phyloP scores from a whole-genome alignment of 2,797 vertebrate species.

The Gymnopithys bicolor region DNA sequence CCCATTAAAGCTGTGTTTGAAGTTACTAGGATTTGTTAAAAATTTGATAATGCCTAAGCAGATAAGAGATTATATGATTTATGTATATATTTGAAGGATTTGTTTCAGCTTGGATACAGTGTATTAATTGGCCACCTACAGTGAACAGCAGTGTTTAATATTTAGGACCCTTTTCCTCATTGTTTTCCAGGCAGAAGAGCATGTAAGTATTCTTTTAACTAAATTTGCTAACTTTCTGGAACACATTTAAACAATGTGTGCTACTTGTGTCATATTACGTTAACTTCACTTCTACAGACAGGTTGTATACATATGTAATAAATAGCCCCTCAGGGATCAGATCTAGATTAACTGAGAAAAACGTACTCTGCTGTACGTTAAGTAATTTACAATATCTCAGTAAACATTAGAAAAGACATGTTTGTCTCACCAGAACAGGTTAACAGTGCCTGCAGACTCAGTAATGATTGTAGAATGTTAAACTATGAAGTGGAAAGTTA shows the following conservation, averaged over 20 bases:
- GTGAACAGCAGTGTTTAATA: conserved; percentile 81
- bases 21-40: conserved; percentile 85
- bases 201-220: conserved; percentile 75
- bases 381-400: conserved; percentile 79
- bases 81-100: conserved; percentile 83
- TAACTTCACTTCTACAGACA: conserved; percentile 82
- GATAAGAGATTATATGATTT: conserved; percentile 86
- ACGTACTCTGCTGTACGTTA: conserved; percentile 70
- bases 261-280: conserved; percentile 83
- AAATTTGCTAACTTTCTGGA: conserved; percentile 82
- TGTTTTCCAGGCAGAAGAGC: conserved; percentile 78
- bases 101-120: conserved; percentile 79
- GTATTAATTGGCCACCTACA: conserved; percentile 88
- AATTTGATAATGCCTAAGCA: conserved; percentile 86
- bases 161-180: conserved; percentile 70
- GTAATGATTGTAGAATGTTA: conserved; percentile 54
- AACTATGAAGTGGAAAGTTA: conserved; percentile 70
- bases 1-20: conserved; percentile 85
- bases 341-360: conserved; percentile 79
- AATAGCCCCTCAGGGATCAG: conserved; percentile 80
- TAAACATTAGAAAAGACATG: conserved; percentile 73
- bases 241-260: conserved; percentile 81
- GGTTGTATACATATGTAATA: conserved; percentile 82
- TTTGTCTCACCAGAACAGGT: conserved; percentile 68
- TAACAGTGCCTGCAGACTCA: conserved; percentile 51